phyloP scores from a whole-genome alignment of 2,797 vertebrate species.

The Eremophila alpestris region DNA sequence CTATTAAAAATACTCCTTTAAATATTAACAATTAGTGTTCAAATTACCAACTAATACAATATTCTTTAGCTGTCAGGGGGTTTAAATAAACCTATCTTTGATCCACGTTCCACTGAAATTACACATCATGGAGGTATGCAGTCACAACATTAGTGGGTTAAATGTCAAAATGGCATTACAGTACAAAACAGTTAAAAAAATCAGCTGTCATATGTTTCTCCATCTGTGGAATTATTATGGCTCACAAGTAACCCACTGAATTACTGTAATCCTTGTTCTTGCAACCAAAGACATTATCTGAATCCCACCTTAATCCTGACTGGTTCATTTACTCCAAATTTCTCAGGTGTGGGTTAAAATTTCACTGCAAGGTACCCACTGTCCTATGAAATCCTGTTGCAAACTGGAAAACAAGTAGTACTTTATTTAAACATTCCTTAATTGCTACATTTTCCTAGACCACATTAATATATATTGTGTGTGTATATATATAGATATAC shows the following conservation, averaged over 20 bases:
- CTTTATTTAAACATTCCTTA: conserved; percentile 79
- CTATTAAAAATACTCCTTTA: conserved; percentile 75
- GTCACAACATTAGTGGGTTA: conserved; percentile 69
- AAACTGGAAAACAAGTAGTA: conserved; percentile 76
- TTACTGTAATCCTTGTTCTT: conserved; percentile 71
- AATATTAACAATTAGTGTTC: conserved; percentile 79
- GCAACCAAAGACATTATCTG: conserved; percentile 73
- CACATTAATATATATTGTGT: conserved; percentile 72
- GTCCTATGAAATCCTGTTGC: conserved; percentile 72
- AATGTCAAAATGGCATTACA: conserved; percentile 74
- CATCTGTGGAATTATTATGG: conserved; percentile 65
- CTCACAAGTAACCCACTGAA: conserved; percentile 71
- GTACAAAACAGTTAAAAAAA: conserved; percentile 62
- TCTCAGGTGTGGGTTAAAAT: conserved; percentile 71
- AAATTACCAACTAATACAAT: conserved; percentile 74
- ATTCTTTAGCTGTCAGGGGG: conserved; percentile 69
- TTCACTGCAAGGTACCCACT: conserved; percentile 72
- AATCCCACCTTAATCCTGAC: conserved; percentile 68
- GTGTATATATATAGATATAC: conserved; percentile 61
- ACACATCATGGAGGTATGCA: conserved; percentile 69
- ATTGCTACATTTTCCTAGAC: conserved; percentile 81
- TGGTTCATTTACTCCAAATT: conserved; percentile 63
- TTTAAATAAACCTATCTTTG: conserved; percentile 73
- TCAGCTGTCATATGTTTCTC: conserved; percentile 69
- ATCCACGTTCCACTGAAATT: conserved; percentile 72